Percentiles rank a stretch among this genome's conserved stretches.
These are phyloP conservation scores for Coregonus clupeaformis DNA, from an alignment of 2,113 vertebrate species.

Conservation along the genomic window DNA sequence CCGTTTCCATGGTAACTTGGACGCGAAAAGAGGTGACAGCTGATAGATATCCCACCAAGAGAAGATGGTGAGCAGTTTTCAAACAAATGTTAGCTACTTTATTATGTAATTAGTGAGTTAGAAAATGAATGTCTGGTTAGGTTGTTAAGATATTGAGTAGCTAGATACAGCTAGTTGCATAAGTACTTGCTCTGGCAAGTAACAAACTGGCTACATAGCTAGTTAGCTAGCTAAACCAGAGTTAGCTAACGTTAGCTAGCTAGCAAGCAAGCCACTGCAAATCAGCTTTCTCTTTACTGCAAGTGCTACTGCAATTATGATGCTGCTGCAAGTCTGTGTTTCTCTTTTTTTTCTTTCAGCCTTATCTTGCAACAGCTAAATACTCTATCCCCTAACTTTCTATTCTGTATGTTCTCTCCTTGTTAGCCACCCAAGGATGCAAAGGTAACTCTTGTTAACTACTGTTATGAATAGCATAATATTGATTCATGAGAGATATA, in stretches of 20 bases:
- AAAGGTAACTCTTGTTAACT: conserved; percentile 46
- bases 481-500: no score
- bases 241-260: not conserved
- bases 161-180: no score
- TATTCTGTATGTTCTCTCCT: conserved; percentile 18
- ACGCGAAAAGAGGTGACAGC: conserved; percentile 18
- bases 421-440: conserved; percentile 43
- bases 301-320: not conserved
- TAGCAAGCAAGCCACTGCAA: no score
- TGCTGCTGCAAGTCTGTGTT: no score
- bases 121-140: not conserved
- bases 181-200: not conserved
- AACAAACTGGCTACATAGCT: not conserved
- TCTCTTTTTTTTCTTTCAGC: not conserved
- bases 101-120: not conserved
- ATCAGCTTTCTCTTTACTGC: no score
- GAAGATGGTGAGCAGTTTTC: conserved; percentile 43
- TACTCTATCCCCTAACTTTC: conserved; percentile 14
- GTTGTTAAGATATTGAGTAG: no score
- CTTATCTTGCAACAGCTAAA: no score
- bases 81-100: not conserved
- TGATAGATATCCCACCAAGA: not conserved
- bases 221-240: not conserved
- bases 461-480: not conserved
- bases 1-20: conserved; percentile 48